Conservation (phyloP, 2,113 vertebrate genomes). For the Pollachius pollachius region DNA sequence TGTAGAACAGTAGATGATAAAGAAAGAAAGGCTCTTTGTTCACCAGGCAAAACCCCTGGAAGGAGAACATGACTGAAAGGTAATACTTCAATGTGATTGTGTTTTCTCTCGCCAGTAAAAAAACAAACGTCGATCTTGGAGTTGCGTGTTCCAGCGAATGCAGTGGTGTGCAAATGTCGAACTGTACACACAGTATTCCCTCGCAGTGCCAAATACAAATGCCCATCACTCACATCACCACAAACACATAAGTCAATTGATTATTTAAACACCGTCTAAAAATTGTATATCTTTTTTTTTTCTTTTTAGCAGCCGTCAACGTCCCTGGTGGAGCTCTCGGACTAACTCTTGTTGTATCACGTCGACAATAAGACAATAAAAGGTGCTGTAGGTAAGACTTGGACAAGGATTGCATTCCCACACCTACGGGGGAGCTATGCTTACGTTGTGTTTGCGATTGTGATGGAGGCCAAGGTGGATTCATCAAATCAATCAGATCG, state of each 20-base stretch:
- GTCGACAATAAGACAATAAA: too few relatives aligned
- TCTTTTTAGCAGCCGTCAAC: conserved; percentile 1
- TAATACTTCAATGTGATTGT: conserved; percentile 11
- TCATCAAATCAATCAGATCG: too few relatives aligned
- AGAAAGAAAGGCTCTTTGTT: too few relatives aligned
- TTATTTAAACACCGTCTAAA: background rate
- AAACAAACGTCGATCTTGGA: background rate
- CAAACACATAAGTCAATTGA: conserved; percentile 18
- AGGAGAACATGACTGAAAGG: too few relatives aligned
- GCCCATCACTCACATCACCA: conserved; percentile 29
- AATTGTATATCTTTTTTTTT: too few relatives aligned
- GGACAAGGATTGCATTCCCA: too few relatives aligned
- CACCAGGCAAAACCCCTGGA: too few relatives aligned
- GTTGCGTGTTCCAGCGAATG: conserved; percentile 26
- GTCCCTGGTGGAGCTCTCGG: conserved; percentile 12
- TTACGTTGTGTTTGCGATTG: too few relatives aligned
- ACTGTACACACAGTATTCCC: conserved; percentile 58
- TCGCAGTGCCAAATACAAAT: conserved; percentile 21
- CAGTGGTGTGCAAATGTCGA: conserved; percentile 59
- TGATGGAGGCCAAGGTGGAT: too few relatives aligned
- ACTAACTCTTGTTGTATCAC: too few relatives aligned
- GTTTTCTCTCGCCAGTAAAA: background rate
- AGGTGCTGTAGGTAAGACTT: too few relatives aligned
- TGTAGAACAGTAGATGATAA: background rate
- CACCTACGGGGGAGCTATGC: too few relatives aligned